These are phyloP conservation scores for Octodon degus DNA, from an alignment of 2,113 vertebrate species.

Conservation along the genomic window DNA sequence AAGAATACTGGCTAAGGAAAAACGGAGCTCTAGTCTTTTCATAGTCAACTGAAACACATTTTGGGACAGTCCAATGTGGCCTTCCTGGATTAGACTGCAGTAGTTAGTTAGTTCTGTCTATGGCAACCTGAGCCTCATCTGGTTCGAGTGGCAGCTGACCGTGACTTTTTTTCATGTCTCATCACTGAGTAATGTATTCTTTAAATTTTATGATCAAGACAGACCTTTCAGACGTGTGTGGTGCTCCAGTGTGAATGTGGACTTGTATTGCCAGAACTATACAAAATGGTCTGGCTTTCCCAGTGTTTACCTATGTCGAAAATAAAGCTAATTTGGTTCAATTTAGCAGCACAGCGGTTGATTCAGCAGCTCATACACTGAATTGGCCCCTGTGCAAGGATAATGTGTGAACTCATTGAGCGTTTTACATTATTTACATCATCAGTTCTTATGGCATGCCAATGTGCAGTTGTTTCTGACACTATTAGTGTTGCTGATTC, in stretches of 20 bases:
- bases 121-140: conserved; percentile 70
- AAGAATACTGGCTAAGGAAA: conserved; percentile 74
- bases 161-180: conserved; percentile 73
- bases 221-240: conserved; percentile 64
- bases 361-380: neutral
- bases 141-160: conserved; percentile 72
- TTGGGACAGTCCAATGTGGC: conserved; percentile 56
- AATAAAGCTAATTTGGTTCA: conserved; percentile 8
- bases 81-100: conserved; percentile 15
- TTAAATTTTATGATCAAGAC: conserved; percentile 7
- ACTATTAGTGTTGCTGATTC: neutral
- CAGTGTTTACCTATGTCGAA: neutral
- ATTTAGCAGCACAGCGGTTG: neutral
- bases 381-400: neutral
- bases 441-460: neutral
- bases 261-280: neutral
- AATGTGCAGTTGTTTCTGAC: neutral
- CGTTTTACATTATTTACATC: neutral
- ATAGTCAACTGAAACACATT: conserved; percentile 58
- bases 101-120: conserved; percentile 55
- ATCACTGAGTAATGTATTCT: conserved; percentile 70
- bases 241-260: neutral
- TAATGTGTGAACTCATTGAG: neutral
- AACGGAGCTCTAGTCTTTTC: conserved; percentile 60
- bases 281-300: neutral